These are phyloP conservation scores for Parthenolecanium corni DNA, from an alignment of 2,888 invertebrate genomes.

Conservation along the genomic window DNA sequence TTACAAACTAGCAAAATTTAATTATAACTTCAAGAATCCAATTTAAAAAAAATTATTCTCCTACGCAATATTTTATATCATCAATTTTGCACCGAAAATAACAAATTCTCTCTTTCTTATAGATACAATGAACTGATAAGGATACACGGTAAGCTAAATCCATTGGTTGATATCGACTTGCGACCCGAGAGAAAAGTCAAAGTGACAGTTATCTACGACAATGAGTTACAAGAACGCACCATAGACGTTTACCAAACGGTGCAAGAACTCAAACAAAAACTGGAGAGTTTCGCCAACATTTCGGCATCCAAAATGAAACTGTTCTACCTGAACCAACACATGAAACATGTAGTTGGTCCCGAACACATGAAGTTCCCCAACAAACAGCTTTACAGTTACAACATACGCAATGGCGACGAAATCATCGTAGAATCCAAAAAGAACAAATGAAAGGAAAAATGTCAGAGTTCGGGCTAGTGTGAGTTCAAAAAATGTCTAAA, in stretches of 20 bases:
- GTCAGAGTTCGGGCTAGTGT: neutral
- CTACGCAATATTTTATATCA: too few species aligned
- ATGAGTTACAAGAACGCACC: slow-evolving; percentile 42
- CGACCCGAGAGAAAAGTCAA: slow-evolving; percentile 75
- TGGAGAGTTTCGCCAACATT: slow-evolving; percentile 70
- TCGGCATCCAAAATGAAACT: slow-evolving; percentile 74
- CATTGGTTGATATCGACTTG: slow-evolving; percentile 76
- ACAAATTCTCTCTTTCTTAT: slow-evolving; percentile 36
- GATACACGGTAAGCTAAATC: slow-evolving; percentile 80
- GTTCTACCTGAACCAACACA: slow-evolving; percentile 71
- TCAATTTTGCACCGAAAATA: too few species aligned
- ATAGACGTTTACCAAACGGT: slow-evolving; percentile 57
- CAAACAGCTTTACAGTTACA: slow-evolving; percentile 82
- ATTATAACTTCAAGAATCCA: neutral
- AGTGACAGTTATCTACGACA: slow-evolving; percentile 68
- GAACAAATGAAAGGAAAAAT: neutral
- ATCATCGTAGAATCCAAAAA: slow-evolving; percentile 73
- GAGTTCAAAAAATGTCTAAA: neutral
- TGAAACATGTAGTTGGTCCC: slow-evolving; percentile 50
- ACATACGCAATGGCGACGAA: slow-evolving; percentile 78
- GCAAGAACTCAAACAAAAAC: slow-evolving; percentile 63
- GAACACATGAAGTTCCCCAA: slow-evolving; percentile 82
- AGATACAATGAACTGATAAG: slow-evolving; percentile 71
- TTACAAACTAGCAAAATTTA: too few species aligned
- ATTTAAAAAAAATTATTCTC: neutral